These are phyloP conservation scores for Monoplex corrugatus DNA, from an alignment of 2,888 invertebrate genomes.

Conservation along the genomic window DNA sequence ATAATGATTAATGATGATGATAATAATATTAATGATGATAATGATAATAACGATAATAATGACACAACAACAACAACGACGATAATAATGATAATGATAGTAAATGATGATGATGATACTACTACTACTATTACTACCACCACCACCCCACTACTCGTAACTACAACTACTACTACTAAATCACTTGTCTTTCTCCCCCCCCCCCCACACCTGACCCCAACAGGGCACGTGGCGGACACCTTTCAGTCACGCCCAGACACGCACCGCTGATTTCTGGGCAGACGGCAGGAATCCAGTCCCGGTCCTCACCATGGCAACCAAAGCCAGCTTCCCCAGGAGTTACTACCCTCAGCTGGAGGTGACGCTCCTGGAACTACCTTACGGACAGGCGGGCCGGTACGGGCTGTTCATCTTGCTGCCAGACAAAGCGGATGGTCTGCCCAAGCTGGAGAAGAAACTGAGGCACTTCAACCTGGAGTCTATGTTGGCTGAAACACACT, in stretches of 20 bases:
- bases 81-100: no score
- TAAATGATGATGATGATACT: no score
- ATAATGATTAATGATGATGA: no score
- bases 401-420: conserved; percentile 45
- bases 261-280: conserved; percentile 13
- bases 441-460: conserved; percentile 31
- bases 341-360: conserved; percentile 27
- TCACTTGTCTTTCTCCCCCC: no score
- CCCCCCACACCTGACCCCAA: background rate
- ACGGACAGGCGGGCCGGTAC: background rate
- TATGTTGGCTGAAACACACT: conserved; percentile 20
- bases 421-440: conserved; percentile 38
- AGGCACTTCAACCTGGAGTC: conserved; percentile 35
- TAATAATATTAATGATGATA: no score
- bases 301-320: conserved; percentile 45
- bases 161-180: no score
- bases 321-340: conserved; percentile 20
- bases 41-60: no score
- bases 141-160: no score
- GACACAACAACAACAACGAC: no score
- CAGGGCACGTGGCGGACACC: conserved; percentile 36
- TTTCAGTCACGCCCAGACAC: conserved; percentile 17
- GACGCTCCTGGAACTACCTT: conserved; percentile 48
- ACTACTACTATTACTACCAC: no score
- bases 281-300: conserved; percentile 1